Evolutionary conservation across 2,888 invertebrate genomes (phyloP).

Genomic region (Ecliptopera silaceata): DNA sequence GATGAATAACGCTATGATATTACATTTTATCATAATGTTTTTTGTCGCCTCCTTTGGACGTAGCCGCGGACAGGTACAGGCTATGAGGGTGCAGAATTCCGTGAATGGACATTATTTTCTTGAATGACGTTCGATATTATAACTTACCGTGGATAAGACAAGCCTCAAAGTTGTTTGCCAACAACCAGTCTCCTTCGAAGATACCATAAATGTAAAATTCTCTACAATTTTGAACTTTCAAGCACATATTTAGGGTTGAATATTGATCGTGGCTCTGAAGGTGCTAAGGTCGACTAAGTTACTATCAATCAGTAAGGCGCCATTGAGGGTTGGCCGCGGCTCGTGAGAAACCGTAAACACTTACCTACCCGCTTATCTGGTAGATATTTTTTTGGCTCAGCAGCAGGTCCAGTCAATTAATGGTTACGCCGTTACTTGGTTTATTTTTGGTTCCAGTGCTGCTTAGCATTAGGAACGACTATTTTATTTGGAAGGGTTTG

Average conservation of each 20-base stretch:
- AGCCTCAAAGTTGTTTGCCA: slow-evolving; percentile 35
- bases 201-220: not conserved
- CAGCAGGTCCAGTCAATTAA: slow-evolving; percentile 80
- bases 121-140: slow-evolving; percentile 30
- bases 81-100: slow-evolving; percentile 82
- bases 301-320: slow-evolving; percentile 82
- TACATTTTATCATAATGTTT: slow-evolving; percentile 80
- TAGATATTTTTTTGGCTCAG: slow-evolving; percentile 75
- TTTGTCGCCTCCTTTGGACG: slow-evolving; percentile 76
- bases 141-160: slow-evolving; percentile 35
- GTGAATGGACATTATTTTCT: slow-evolving; percentile 70
- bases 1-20: slow-evolving; percentile 78
- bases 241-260: slow-evolving; percentile 39
- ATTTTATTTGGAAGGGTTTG: slow-evolving; percentile 75
- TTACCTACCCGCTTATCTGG: slow-evolving; percentile 81
- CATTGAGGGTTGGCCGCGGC: slow-evolving; percentile 80
- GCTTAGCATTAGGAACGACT: slow-evolving; percentile 69
- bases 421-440: slow-evolving; percentile 79
- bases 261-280: slow-evolving; percentile 43
- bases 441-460: slow-evolving; percentile 72
- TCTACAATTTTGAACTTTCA: slow-evolving; percentile 40
- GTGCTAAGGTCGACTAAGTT: slow-evolving; percentile 72
- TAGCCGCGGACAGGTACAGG: slow-evolving; percentile 79
- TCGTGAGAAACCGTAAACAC: slow-evolving; percentile 83
- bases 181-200: slow-evolving; percentile 3